Percentiles rank a stretch among this genome's conserved stretches.
Conservation (phyloP, 2,888 invertebrate genomes). For the Masnerella sp. region DNA sequence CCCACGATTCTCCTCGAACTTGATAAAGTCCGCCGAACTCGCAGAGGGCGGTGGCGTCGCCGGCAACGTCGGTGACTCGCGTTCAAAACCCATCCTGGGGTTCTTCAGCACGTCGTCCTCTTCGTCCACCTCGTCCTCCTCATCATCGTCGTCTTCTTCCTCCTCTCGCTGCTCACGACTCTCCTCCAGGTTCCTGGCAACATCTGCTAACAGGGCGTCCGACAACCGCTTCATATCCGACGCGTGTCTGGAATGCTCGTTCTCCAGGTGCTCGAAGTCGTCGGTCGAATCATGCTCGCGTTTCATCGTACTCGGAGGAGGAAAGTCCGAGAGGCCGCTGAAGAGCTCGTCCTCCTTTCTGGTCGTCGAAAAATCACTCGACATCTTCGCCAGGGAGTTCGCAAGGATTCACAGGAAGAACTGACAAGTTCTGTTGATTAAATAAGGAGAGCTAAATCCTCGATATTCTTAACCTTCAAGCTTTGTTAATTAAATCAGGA, state of each 20-base stretch:
- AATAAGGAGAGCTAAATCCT: too few relatives aligned
- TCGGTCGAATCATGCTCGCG: conserved; percentile 85
- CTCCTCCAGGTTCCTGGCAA: conserved; percentile 49
- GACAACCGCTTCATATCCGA: conserved; percentile 47
- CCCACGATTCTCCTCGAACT: conserved; percentile 59
- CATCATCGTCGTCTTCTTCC: conserved; percentile 60
- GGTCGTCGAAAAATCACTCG: conserved; percentile 42
- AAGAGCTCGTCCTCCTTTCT: conserved; percentile 44
- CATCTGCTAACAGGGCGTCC: conserved; percentile 58
- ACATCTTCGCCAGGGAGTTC: too few relatives aligned
- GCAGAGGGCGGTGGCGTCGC: conserved; percentile 72
- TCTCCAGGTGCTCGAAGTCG: conserved; percentile 86
- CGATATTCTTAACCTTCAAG: too few relatives aligned
- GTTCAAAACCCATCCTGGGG: conserved; percentile 63
- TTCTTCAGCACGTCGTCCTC: conserved; percentile 61
- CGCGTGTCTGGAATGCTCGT: conserved; percentile 77
- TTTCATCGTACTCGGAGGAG: conserved; percentile 65
- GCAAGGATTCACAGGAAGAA: too few relatives aligned
- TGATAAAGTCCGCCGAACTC: conserved; percentile 69
- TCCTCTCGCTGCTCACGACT: conserved; percentile 14
- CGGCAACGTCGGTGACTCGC: conserved; percentile 65
- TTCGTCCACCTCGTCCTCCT: too few relatives aligned
- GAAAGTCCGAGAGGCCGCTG: conserved; percentile 31
- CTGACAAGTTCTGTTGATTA: too few relatives aligned
- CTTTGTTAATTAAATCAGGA: too few relatives aligned